Base-by-base conservation (phyloP, 2,888 invertebrate genomes). In the Erynnis tages region DNA sequence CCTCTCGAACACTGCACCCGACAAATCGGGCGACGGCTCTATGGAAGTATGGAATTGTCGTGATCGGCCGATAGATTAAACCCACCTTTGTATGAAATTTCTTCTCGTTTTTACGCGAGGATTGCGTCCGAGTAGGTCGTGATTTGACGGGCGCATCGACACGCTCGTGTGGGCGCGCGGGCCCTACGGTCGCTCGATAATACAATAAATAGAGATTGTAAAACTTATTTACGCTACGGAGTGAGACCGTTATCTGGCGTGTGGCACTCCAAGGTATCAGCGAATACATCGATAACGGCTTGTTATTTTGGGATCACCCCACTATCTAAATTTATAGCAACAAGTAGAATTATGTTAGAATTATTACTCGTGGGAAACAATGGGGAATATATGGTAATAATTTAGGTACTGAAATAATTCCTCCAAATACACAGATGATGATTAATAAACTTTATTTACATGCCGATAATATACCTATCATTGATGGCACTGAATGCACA, bases 231-330 rank as follows among this genome's bases (percentile, higher is more conserved):
- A 78, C 65, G 71, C 65, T 70, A 63, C 62, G 68, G 68, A 69
- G 64, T 63, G 58, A 66, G 59, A 77, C 78, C 78, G 79, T 79
- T 83, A 83, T 82, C 82, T 72, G 66, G 62, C 68, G 66, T 72
- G 71, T 73, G 74, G 67, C 69, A 73, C 71, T 76, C 66, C 25
- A 34, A 32, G 62, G 62, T 70, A 69, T 66, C 67, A 71, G 61
- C 61, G 68, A 73, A 62, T 67, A 70, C 73, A 78, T 70, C 71
- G 74, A 78, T 79, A 79, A 73, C 71, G 65, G 73, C 62, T 66
- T 61, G 63, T 69, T 68, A 69, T 55, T 16, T 34, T n/a, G 17
- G 21, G 16, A 50, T 17, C 35, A 21, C 2, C 17, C n/a, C 13
- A 29, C 27, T 14, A 43, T 2, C 21, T 21, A 10, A n/a, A 32